These are phyloP conservation scores for Brachionus rotundiformis DNA, from an alignment of 1,140 invertebrate species.

Conservation along the genomic window DNA sequence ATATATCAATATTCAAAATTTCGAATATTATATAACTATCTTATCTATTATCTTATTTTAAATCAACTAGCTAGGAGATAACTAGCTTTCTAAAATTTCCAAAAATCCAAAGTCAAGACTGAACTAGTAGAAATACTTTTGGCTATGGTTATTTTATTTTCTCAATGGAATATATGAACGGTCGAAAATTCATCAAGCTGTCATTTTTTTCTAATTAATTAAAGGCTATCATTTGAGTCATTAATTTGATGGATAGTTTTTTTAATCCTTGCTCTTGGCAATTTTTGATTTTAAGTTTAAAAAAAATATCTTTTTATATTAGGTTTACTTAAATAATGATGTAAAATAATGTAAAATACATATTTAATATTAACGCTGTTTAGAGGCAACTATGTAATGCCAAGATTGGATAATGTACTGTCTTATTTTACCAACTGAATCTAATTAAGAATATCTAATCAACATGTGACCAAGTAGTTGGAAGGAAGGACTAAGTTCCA, in stretches of 20 bases:
- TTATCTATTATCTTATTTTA: not conserved
- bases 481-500: no score
- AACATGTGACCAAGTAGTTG: no score
- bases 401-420: no score
- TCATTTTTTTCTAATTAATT: conserved; percentile 9
- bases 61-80: no score
- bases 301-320: not conserved
- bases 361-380: no score
- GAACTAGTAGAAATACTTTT: not conserved
- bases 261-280: not conserved
- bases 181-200: not conserved
- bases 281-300: not conserved
- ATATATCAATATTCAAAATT: not conserved
- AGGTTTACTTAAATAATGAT: no score
- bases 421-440: no score
- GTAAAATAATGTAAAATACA: no score
- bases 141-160: not conserved
- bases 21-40: not conserved
- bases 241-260: not conserved
- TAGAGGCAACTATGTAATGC: no score
- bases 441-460: no score
- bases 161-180: not conserved
- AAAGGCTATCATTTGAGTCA: not conserved
- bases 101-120: not conserved
- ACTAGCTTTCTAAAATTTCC: no score